These are phyloP conservation scores for Autographa gamma DNA, from an alignment of 2,888 invertebrate genomes.

Conservation along the genomic window DNA sequence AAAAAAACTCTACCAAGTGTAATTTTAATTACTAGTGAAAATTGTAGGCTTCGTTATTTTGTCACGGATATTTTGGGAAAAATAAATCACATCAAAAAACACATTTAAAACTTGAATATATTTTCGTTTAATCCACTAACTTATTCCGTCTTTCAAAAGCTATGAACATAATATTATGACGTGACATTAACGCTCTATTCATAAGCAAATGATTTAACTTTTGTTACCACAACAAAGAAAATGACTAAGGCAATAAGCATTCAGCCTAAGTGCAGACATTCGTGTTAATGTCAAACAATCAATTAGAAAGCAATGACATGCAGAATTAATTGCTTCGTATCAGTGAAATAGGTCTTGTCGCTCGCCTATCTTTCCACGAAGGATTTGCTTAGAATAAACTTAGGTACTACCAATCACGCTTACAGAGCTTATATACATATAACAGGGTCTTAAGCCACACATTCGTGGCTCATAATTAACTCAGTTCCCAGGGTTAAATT, in stretches of 20 bases:
- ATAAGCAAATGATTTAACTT: not conserved
- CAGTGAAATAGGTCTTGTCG: not conserved
- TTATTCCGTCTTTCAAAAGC: not conserved
- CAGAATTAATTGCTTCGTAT: slow-evolving; percentile 12
- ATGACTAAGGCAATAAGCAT: slow-evolving; percentile 28
- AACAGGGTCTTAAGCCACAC: not conserved
- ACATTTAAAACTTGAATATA: not conserved
- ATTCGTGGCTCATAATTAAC: no score
- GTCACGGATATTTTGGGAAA: no score
- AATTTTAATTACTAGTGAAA: no score
- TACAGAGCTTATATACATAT: not conserved
- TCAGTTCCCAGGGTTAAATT: no score
- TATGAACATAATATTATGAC: not conserved
- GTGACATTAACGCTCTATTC: not conserved
- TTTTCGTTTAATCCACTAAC: not conserved
- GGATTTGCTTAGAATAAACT: not conserved
- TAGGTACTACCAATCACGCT: not conserved
- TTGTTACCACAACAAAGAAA: not conserved
- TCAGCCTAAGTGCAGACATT: slow-evolving; percentile 26
- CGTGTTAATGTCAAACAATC: slow-evolving; percentile 25
- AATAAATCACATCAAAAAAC: not conserved
- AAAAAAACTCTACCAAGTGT: no score
- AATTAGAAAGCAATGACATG: slow-evolving; percentile 12
- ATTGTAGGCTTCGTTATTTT: no score
- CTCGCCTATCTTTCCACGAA: not conserved